These are phyloP conservation scores for Pandemis cinnamomeana DNA, from an alignment of 2,888 invertebrate genomes.

Conservation along the genomic window DNA sequence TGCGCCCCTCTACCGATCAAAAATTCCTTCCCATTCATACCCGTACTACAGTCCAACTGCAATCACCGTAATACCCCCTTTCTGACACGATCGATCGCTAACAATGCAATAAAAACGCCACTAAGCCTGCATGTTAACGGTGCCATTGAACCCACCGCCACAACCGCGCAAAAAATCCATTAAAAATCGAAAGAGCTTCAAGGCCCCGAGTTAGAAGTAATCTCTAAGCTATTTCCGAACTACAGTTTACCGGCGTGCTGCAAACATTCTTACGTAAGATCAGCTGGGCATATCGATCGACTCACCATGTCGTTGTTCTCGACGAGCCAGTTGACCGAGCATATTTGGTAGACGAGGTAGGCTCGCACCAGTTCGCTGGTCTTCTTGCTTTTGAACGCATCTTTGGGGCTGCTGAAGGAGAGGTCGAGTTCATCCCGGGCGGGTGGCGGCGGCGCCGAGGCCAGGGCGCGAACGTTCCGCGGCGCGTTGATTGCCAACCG, in stretches of 20 bases:
- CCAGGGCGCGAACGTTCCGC: slow-evolving; percentile 65
- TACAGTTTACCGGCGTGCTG: slow-evolving; percentile 51
- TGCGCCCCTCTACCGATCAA: slow-evolving; percentile 55
- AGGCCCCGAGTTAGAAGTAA: slow-evolving; percentile 55
- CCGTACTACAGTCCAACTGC: slow-evolving; percentile 52
- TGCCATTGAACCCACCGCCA: slow-evolving; percentile 39
- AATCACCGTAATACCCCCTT: slow-evolving; percentile 46
- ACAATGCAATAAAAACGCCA: slow-evolving; percentile 44
- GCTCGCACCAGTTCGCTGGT: slow-evolving; percentile 96
- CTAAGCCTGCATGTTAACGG: slow-evolving; percentile 27
- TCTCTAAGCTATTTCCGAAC: slow-evolving; percentile 59
- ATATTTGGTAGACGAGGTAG: slow-evolving; percentile 95
- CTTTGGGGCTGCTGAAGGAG: slow-evolving; percentile 93
- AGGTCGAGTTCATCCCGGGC: slow-evolving; percentile 90
- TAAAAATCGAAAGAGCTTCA: slow-evolving; percentile 47
- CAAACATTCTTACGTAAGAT: slow-evolving; percentile 70
- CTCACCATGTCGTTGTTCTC: slow-evolving; percentile 97
- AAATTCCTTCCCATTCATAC: slow-evolving; percentile 62
- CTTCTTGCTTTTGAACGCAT: slow-evolving; percentile 98
- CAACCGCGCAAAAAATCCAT: slow-evolving; percentile 40
- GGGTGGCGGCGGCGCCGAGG: slow-evolving; percentile 53
- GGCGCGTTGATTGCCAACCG: slow-evolving; percentile 72
- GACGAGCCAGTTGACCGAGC: slow-evolving; percentile 94
- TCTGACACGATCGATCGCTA: slow-evolving; percentile 46
- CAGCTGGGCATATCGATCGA: slow-evolving; percentile 59